phyloP scores from a whole-genome alignment of 1,140 invertebrate species.

The Apis cerana region DNA sequence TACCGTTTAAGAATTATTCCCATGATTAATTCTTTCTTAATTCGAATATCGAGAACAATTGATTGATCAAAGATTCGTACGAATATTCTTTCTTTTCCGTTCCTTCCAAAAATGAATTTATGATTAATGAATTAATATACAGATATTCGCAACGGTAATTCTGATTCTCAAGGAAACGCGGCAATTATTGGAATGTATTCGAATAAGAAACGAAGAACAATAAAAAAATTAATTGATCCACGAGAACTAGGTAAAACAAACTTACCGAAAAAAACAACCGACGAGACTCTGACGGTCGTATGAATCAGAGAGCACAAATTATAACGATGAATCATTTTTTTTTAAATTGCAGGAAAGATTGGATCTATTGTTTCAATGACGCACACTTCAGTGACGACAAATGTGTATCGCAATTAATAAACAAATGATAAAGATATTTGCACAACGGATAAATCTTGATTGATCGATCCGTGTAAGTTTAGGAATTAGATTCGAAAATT shows the following conservation, averaged over 20 bases:
- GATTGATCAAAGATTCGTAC: not conserved
- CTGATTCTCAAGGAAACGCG: constrained; percentile 8
- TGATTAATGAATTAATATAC: not conserved
- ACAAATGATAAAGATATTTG: not conserved
- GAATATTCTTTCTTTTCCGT: not conserved
- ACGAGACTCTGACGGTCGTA: not conserved
- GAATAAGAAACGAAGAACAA: not conserved
- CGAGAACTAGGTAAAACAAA: not conserved
- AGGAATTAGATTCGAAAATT: not conserved
- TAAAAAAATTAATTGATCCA: constrained; percentile 24
- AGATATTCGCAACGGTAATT: not conserved
- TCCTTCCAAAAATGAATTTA: not conserved
- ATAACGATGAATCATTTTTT: constrained; percentile 18
- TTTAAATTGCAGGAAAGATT: not conserved
- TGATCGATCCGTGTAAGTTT: not conserved
- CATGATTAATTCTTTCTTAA: not conserved
- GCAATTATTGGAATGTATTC: constrained; percentile 1
- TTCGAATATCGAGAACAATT: not conserved
- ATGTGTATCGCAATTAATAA: not conserved
- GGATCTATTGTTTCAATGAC: constrained; percentile 4
- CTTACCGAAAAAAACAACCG: not conserved
- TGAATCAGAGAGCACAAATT: constrained; percentile 19
- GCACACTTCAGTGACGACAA: not conserved
- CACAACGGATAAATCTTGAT: not conserved
- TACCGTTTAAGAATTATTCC: not conserved